Evolutionary conservation across 2,113 vertebrate species (phyloP), one percentile per base, ranked within the genome.

Genomic region (Junco hyemalis): DNA sequence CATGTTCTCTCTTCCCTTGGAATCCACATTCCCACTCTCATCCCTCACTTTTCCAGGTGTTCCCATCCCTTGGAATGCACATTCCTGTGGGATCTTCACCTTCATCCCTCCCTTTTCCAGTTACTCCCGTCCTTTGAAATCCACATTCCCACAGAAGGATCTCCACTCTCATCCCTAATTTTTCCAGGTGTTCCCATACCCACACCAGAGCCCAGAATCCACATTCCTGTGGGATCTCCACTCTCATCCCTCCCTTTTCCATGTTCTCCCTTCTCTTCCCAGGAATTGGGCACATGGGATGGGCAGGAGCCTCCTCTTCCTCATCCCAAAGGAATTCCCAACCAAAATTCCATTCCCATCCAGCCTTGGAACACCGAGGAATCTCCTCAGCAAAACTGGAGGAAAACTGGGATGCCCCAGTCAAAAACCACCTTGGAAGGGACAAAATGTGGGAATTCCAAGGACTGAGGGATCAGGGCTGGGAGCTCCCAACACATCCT

Each of bases 351-450:
- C 47, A 29, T 44, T 33, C 40, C 63, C 14, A 3, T 28, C 38
- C 60, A 40, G 8, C 38, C 61, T 31, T 22, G 20, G 38, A 31
- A 50, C 19, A 29, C 66, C 3, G 5, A 28, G 45, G n/a, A 36
- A 36, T 50, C n/a, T 69, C 19, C 45, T 50, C 0, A 4, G 26
- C 19, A 29, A 29, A 29, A 5, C 7, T 1, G 1, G 14, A 22
- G 66, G 47, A 50, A 69, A 69, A 69, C 47, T 8, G n/a, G 66
- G 35, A 69, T 8, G 14, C 38, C 47, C 19, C 1, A 0, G 19
- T 16, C 12, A 12, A 60, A 60, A 38, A 60, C 35, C 4, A 2
- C 35, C 35, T 19, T 2, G 7, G 35, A 60, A 2, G 24, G 35
- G 24, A 60, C 16, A 38, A 60, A 60, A 60, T 11, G 13, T 12